phyloP scores from a whole-genome alignment of 1,140 invertebrate species.

The Paramacrobiotus metropolitanus region DNA sequence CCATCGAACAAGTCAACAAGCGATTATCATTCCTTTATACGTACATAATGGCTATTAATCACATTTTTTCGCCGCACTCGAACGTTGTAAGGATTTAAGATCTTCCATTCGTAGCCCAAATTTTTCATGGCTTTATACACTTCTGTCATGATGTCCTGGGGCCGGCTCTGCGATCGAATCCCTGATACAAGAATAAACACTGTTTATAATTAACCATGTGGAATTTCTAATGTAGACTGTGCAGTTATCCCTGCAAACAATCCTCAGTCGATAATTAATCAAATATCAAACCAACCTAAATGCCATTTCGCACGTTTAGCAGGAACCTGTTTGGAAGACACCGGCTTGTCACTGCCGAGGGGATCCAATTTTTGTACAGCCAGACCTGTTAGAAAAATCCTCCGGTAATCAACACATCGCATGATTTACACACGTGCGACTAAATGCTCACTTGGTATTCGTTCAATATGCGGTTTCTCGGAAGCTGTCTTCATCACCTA shows the following conservation, averaged over 20 bases:
- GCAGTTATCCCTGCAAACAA: neutral
- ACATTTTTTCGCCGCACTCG: conserved; percentile 66
- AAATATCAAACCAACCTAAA: conserved; percentile 31
- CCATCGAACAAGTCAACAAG: too few relatives aligned
- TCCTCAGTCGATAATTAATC: neutral
- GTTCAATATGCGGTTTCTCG: conserved; percentile 66
- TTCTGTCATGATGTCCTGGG: conserved; percentile 98
- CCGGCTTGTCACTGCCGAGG: neutral
- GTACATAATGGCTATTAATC: conserved; percentile 45
- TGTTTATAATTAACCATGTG: too few relatives aligned
- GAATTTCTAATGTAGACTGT: too few relatives aligned
- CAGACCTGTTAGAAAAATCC: neutral
- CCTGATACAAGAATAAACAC: conserved; percentile 28
- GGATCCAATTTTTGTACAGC: conserved; percentile 7
- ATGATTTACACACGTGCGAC: too few relatives aligned
- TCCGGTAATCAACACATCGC: too few relatives aligned
- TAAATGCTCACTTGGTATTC: conserved; percentile 50
- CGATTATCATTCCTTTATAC: too few relatives aligned
- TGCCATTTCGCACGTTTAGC: conserved; percentile 96
- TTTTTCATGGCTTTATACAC: conserved; percentile 97
- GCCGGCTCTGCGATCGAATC: conserved; percentile 92
- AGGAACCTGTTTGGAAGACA: conserved; percentile 27
- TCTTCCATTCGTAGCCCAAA: conserved; percentile 91
- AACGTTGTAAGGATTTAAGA: conserved; percentile 80
- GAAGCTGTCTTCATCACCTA: conserved; percentile 10